Conservation (phyloP, 2,888 invertebrate species). For the Agonopterix alstromeriana region DNA sequence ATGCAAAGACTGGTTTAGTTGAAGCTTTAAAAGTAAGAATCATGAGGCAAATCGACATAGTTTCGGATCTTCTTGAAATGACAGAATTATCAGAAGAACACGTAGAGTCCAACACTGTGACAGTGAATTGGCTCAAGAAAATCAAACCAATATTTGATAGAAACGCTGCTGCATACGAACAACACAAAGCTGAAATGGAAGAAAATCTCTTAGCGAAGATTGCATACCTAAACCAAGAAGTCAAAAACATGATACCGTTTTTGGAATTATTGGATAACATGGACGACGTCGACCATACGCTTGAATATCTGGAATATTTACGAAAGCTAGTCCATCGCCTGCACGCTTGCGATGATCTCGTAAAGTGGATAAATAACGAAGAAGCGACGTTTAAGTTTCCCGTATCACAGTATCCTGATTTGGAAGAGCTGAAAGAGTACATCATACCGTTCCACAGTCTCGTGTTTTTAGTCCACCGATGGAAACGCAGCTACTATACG, state of each 20-base stretch:
- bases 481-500: conserved; percentile 88
- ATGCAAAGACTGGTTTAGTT: conserved; percentile 84
- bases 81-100: conserved; percentile 85
- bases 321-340: conserved; percentile 85
- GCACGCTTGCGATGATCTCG: conserved; percentile 84
- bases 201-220: conserved; percentile 84
- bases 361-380: conserved; percentile 93
- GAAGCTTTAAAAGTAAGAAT: conserved; percentile 83
- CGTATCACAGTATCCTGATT: conserved; percentile 83
- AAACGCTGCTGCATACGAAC: conserved; percentile 87
- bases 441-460: conserved; percentile 83
- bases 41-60: conserved; percentile 78
- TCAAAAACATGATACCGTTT: conserved; percentile 84
- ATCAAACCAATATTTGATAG: conserved; percentile 89
- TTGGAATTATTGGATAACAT: conserved; percentile 88
- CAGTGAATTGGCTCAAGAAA: conserved; percentile 88
- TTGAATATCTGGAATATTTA: conserved; percentile 87
- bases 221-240: conserved; percentile 81
- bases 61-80: conserved; percentile 85
- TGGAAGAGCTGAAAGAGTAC: conserved; percentile 85
- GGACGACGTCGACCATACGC: conserved; percentile 86
- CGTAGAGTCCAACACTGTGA: conserved; percentile 86
- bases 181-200: conserved; percentile 90
- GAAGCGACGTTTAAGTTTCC: conserved; percentile 91
- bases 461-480: conserved; percentile 80